Evolutionary conservation across 2,888 invertebrate genomes (phyloP).

Genomic region (Ennomos quercinarius): DNA sequence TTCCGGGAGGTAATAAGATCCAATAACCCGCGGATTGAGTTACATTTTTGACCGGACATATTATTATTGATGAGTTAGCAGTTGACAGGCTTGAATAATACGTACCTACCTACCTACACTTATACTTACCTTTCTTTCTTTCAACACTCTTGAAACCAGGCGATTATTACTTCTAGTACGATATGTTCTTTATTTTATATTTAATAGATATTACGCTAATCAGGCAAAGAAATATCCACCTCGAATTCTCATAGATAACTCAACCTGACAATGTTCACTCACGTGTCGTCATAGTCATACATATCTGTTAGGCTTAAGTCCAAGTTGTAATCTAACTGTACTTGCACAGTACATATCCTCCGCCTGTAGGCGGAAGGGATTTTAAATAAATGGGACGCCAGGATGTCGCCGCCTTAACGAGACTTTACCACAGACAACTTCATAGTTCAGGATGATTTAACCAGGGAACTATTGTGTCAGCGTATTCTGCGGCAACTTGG

Average conservation of each 20-base stretch:
- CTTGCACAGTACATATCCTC: slow-evolving; percentile 15
- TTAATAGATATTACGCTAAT: too few relatives aligned
- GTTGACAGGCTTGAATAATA: slow-evolving; percentile 8
- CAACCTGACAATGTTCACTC: too few relatives aligned
- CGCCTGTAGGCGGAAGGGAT: slow-evolving; percentile 15
- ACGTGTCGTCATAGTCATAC: too few relatives aligned
- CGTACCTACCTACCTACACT: background rate
- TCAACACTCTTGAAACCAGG: background rate
- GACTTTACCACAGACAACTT: slow-evolving; percentile 16
- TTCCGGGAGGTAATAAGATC: slow-evolving; percentile 2
- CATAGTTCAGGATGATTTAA: too few relatives aligned
- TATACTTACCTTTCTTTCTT: slow-evolving; percentile 8
- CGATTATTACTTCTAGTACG: too few relatives aligned
- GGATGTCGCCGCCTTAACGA: slow-evolving; percentile 34
- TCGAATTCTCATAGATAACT: too few relatives aligned
- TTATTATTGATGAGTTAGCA: slow-evolving; percentile 9
- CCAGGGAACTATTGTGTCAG: too few relatives aligned
- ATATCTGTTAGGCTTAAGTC: too few relatives aligned
- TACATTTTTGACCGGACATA: slow-evolving; percentile 7
- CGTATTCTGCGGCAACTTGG: too few relatives aligned
- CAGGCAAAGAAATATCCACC: too few relatives aligned
- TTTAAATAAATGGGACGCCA: slow-evolving; percentile 23
- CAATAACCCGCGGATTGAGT: background rate
- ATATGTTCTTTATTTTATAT: too few relatives aligned
- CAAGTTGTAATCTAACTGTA: background rate